Evolutionary conservation across 1,140 invertebrate genomes (phyloP), one percentile per base, ranked within the genome.

Genomic region (Hycleus cichorii): DNA sequence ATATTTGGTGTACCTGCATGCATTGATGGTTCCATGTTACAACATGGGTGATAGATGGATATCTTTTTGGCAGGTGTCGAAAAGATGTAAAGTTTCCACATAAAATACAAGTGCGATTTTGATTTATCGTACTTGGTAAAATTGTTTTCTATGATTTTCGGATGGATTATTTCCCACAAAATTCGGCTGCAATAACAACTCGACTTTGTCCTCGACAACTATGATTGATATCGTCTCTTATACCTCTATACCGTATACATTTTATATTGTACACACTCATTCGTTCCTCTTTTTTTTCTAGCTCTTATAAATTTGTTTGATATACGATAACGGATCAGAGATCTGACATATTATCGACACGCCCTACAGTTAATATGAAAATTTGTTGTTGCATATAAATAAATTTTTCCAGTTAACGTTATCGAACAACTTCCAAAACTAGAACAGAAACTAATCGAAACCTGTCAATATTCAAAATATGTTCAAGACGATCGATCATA

Each of bases 71-170:
- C 57, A 58, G 57, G 57, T 58, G 57, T 58, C 57, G 57, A 58
- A 52, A 58, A 53, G 57, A 58, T 51, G 47, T 58, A 49, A 58
- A 58, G 49, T 58, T 58, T 58, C 43, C 57, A 52, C 57, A 58
- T 58, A 58, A 58, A 58, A 53, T 48, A 52, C 57, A 58, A 58
- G 47, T 53, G 57, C 44, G 57, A 53, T 49, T 45, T 58, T 58
- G 57, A 58, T 58, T 58, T 58, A 58, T 58, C 39, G 57, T 42
- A 53, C 43, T 58, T 53, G 40, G 10, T 49, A 18, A 47, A 58
- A 58, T 53, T 58, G 49, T 52, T 58, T 58, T 58, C 57, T 39
- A 47, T 39, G 39, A 43, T 58, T 46, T 26, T 18, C 49, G 39
- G 45, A 45, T 12, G 51, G 42, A 53, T 53, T 53, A 45, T 53